Percentiles rank a stretch among this genome's conserved stretches.
phyloP scores from a whole-genome alignment of 2,113 vertebrate species.

The Halcyon senegalensis region DNA sequence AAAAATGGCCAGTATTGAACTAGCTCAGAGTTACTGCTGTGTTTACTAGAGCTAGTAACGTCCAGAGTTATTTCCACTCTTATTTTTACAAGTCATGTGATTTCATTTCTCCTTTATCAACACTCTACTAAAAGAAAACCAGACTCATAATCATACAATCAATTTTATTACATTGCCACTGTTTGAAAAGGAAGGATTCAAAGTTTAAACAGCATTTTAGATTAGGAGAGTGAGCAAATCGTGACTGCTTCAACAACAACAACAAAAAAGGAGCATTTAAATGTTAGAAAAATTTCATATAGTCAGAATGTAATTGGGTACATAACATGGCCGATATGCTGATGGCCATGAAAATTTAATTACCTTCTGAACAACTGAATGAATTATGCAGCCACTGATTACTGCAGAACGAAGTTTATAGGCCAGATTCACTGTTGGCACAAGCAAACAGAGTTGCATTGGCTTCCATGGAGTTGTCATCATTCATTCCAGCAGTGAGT shows the following conservation, averaged over 20 bases:
- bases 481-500: neutral
- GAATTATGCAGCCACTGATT: neutral
- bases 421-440: constrained; percentile 6
- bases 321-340: neutral
- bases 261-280: neutral
- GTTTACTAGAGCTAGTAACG: constrained; percentile 3
- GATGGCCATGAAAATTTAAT: constrained; percentile 53
- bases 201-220: constrained; percentile 12
- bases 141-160: neutral
- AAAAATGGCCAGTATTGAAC: neutral
- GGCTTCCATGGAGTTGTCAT: neutral
- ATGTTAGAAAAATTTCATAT: neutral
- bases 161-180: constrained; percentile 25
- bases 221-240: neutral
- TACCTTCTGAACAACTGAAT: neutral
- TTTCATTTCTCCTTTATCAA: constrained; percentile 3
- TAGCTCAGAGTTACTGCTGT: neutral
- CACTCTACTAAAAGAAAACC: constrained; percentile 29
- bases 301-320: neutral
- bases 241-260: neutral
- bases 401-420: neutral
- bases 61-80: constrained; percentile 9
- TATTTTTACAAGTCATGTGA: neutral
- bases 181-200: constrained; percentile 5
- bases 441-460: neutral